Evolutionary conservation across 2,113 vertebrate genomes (phyloP).

Genomic region (Pelusios castaneus): DNA sequence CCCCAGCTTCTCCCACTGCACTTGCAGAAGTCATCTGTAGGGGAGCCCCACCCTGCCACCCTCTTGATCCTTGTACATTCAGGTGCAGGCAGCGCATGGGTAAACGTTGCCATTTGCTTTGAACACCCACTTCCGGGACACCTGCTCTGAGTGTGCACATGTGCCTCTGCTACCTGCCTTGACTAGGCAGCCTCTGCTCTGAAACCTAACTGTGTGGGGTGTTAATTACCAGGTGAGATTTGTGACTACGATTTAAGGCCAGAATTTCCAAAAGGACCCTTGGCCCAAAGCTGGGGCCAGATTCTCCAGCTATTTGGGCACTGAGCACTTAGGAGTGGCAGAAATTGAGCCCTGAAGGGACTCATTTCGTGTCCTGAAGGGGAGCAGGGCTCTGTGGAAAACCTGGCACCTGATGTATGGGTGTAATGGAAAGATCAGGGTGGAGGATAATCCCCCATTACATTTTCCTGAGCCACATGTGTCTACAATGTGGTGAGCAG

Average conservation of each 20-base stretch:
- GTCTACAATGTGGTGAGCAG: background rate
- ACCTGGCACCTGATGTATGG: background rate
- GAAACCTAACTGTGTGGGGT: background rate
- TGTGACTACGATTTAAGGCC: background rate
- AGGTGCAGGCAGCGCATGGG: background rate
- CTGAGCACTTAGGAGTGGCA: background rate
- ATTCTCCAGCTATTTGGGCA: background rate
- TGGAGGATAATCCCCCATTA: background rate
- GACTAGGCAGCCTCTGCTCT: background rate
- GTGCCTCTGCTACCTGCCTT: background rate
- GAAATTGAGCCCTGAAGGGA: too few relatives aligned
- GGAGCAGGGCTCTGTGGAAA: background rate
- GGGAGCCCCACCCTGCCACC: background rate
- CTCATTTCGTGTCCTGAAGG: background rate
- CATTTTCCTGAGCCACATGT: background rate
- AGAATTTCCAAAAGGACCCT: background rate
- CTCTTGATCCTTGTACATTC: background rate
- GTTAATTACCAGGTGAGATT: background rate
- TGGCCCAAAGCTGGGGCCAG: background rate
- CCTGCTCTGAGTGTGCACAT: background rate
- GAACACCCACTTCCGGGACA: background rate
- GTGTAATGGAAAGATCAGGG: background rate
- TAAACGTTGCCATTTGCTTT: background rate
- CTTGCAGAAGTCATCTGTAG: background rate
- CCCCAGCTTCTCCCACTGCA: background rate